These are phyloP conservation scores for Desmophyllum pertusum DNA, from an alignment of 92 coral and sea anemone species.

Conservation along the genomic window DNA sequence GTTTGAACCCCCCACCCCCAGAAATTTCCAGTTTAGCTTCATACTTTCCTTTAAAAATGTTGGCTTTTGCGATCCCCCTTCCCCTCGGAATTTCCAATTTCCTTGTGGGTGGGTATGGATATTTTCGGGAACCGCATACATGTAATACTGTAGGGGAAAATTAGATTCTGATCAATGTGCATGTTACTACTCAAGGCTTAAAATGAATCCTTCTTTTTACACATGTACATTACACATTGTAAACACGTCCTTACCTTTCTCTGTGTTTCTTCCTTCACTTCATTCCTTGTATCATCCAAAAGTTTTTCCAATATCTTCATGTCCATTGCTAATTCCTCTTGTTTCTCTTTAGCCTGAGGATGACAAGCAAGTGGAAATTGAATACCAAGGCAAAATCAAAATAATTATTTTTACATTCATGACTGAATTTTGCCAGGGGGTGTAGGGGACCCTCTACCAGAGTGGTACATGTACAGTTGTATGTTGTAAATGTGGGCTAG, in stretches of 20 bases:
- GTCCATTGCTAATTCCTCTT: constrained; percentile 93
- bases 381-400: background rate
- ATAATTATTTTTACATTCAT: background rate
- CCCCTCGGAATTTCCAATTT: too few relatives aligned
- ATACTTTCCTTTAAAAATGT: too few relatives aligned
- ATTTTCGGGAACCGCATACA: too few relatives aligned
- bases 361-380: background rate
- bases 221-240: background rate
- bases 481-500: too few relatives aligned
- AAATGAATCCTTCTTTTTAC: too few relatives aligned
- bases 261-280: constrained; percentile 89
- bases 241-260: constrained; percentile 54
- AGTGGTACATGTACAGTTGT: too few relatives aligned
- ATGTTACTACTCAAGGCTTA: background rate
- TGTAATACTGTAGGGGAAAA: too few relatives aligned
- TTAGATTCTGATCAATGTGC: too few relatives aligned
- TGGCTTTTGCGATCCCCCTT: too few relatives aligned
- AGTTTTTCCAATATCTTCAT: constrained; percentile 92
- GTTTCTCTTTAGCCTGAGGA: constrained; percentile 87
- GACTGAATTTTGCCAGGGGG: background rate
- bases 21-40: too few relatives aligned
- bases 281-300: constrained; percentile 93
- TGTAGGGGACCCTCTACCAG: background rate
- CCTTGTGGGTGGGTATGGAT: too few relatives aligned
- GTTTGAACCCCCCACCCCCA: too few relatives aligned